Evolutionary conservation across 2,888 invertebrate species (phyloP).

Genomic region (Drosophila peninsularis): DNA sequence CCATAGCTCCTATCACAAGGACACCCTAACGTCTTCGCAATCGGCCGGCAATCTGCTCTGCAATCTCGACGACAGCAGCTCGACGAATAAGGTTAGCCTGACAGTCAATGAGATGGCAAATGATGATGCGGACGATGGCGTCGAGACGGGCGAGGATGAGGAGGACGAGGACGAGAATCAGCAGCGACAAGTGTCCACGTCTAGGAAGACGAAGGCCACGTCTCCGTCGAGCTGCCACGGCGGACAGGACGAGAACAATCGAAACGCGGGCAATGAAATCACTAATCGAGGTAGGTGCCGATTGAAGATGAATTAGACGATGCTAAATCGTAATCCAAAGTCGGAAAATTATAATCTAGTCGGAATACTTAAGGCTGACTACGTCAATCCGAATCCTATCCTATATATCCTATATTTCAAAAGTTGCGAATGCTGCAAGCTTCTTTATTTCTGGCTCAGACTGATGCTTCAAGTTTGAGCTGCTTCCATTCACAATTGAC

Average conservation of each 20-base stretch:
- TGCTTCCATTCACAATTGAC: background rate
- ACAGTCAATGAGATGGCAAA: constrained; percentile 47
- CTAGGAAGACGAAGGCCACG: constrained; percentile 60
- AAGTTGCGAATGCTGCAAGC: no score
- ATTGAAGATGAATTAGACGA: no score
- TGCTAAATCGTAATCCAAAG: no score
- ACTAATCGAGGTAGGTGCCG: constrained; percentile 81
- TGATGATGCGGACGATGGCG: constrained; percentile 81
- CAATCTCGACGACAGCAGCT: constrained; percentile 54
- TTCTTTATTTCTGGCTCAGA: no score
- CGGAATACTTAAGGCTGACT: background rate
- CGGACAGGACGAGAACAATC: constrained; percentile 84
- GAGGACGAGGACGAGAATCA: constrained; percentile 69
- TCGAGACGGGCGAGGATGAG: constrained; percentile 80
- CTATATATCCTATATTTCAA: no score
- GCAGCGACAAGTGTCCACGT: constrained; percentile 56
- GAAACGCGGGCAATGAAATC: constrained; percentile 84
- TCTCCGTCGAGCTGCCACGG: constrained; percentile 54
- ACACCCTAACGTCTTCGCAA: constrained; percentile 81
- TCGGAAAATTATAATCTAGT: background rate
- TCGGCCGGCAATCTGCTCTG: constrained; percentile 71
- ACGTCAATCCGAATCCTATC: background rate
- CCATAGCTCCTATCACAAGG: constrained; percentile 85
- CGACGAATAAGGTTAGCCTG: constrained; percentile 39
- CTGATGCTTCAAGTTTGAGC: background rate